Evolutionary conservation across 2,113 vertebrate species (phyloP).

Genomic region (Gallinago jamesoni): DNA sequence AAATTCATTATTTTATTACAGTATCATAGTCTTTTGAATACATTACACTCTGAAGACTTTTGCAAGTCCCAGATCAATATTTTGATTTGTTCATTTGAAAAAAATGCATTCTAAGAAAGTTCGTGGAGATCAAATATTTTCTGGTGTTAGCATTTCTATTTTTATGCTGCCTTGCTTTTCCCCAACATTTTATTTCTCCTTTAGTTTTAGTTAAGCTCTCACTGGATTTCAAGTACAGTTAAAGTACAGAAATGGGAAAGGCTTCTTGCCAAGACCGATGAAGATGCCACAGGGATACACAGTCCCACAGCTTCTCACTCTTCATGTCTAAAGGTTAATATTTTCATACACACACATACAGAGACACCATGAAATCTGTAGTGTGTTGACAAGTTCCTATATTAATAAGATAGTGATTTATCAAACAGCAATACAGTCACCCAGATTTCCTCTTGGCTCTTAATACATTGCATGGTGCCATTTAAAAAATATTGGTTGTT

Average conservation of each 20-base stretch:
- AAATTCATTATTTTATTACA: not conserved
- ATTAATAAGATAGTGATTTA: not conserved
- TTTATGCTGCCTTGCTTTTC: not conserved
- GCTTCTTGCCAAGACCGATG: not conserved
- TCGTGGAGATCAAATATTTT: not conserved
- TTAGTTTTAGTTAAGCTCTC: conserved; percentile 35
- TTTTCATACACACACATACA: not conserved
- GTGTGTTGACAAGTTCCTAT: not conserved
- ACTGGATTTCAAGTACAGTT: not conserved
- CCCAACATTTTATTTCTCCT: not conserved
- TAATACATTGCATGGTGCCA: not conserved
- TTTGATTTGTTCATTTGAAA: not conserved
- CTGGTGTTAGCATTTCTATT: conserved; percentile 8
- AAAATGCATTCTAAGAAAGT: not conserved
- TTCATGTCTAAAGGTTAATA: not conserved
- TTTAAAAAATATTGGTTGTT: not conserved
- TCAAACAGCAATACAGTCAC: not conserved
- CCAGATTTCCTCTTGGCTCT: not conserved
- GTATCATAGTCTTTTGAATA: not conserved
- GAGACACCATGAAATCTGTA: not conserved
- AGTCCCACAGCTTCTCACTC: not conserved
- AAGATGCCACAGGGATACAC: not conserved
- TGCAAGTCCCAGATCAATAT: not conserved
- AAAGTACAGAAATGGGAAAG: not conserved
- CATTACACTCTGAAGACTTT: not conserved